Base-by-base conservation (phyloP, 1,140 invertebrate genomes). In the Pogonomyrmex californicus region DNA sequence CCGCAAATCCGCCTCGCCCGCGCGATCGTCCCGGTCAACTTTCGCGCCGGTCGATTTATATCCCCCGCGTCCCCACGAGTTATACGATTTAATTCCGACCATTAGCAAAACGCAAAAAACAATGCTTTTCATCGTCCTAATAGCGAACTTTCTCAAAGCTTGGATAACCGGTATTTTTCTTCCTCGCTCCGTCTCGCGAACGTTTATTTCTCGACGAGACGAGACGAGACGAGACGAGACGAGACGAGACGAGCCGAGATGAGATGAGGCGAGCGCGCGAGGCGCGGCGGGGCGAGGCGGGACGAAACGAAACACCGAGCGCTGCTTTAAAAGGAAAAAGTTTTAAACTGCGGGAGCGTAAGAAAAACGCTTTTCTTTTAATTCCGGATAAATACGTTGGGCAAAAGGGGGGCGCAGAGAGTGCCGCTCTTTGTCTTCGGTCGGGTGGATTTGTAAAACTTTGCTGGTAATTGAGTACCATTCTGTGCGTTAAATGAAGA, bases 281-380 rank as follows among this genome's bases (percentile, higher is more conserved):
- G n/a, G n/a, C n/a, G n/a, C 12, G 38, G 60, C 30, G 44, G 58
- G 79, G 79, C 4, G 12, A 51, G 65, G 30, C 23, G 47, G 17
- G 38, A 33, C 6, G 17, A 41, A n/a, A 14, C 60, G 30, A n/a
- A n/a, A n/a, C n/a, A n/a, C 33, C 3, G 86, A 58, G 51, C 75
- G 85, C 85, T 56, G 76, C 56, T 91, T 89, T 86, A 86, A 87
- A 86, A 86, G 86, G 88, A 89, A 91, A 85, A 91, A 91, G 86
- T 91, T 91, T 91, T 90, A 91, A 91, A 91, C 89, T 88, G 89
- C 78, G 90, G 89, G 83, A 91, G 78, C 89, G 89, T 90, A 91
- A 91, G 85, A 88, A 91, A 91, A 91, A 91, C 88, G 89, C 90
- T 91, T 91, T 91, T 87, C 90, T 91, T 91, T 91, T 91, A 91